Base-by-base conservation (phyloP, 2,888 invertebrate genomes). In the Drosophila kanekoi region DNA sequence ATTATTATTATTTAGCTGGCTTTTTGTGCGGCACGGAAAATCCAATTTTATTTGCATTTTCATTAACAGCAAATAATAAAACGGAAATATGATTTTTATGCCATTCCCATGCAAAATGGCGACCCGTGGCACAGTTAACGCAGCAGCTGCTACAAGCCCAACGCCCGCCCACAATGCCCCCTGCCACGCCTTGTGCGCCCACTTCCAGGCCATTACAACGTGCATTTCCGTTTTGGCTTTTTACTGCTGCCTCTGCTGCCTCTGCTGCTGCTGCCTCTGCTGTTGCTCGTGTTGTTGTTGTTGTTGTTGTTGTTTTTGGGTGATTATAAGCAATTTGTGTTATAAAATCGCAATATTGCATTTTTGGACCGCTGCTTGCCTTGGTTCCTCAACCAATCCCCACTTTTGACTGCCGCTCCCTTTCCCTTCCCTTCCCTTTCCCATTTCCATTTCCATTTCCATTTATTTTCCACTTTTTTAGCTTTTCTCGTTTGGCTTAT, bases 341-440 rank as follows among this genome's bases (percentile, higher is more conserved):
- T 83, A 83, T 83, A 81, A 86, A 83, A 86, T 83, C 70, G 86
- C 86, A 81, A 86, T 86, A 83, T 83, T 83, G 86, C 83, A 83
- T 86, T 83, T 83, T 83, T 64, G 58, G 80, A 59, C 61, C 44
- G 37, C 18, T 54, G 20, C 33, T 35, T 32, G 41, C 60, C 54
- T 54, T 33, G 44, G 16, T 37, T 33, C 49, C 60, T 40, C 32
- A 44, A 38, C 20, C 23, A 10, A 9, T 11, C n/a, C 14, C 33
- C 13, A 14, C 28, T 28, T 28, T 28, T 28, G 28, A 28, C 28
- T 28, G 9, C 20, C 9, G 1, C 13, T 1, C 9, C 8, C 47
- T 13, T 6, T 6, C 8, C n/a, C n/a, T n/a, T 23, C 3, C 23
- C 23, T 13, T 23, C 3, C 23, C 23, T 5, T 33, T 9, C 28